Evolutionary conservation across 2,888 invertebrate genomes (phyloP).

Genomic region (Chymomyza procnemis): DNA sequence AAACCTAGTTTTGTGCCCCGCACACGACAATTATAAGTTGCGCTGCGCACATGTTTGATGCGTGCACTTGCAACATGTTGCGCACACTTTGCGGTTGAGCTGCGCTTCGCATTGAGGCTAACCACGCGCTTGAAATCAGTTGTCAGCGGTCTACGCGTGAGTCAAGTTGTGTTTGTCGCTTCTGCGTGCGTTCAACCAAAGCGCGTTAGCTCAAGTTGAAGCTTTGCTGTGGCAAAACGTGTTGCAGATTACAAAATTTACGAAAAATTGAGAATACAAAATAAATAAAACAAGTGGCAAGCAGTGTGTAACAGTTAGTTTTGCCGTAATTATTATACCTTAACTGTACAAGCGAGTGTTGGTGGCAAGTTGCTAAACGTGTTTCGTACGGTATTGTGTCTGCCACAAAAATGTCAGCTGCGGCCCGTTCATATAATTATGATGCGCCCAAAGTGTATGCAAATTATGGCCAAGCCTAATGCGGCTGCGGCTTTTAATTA

Average conservation of each 20-base stretch:
- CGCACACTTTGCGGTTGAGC: slow-evolving; percentile 39
- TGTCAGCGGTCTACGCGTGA: slow-evolving; percentile 59
- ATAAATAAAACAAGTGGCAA: slow-evolving; percentile 18
- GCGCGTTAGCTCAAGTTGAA: slow-evolving; percentile 1
- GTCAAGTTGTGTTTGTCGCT: slow-evolving; percentile 38
- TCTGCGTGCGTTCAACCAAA: slow-evolving; percentile 18
- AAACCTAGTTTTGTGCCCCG: slow-evolving; percentile 26
- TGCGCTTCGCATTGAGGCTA: slow-evolving; percentile 51
- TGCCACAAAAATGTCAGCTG: background rate
- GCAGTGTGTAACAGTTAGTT: slow-evolving; percentile 10
- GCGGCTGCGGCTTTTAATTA: slow-evolving; percentile 55
- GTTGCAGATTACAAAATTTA: slow-evolving; percentile 12
- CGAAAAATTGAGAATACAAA: slow-evolving; percentile 2
- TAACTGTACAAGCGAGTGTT: slow-evolving; percentile 21
- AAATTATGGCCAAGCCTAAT: slow-evolving; percentile 50
- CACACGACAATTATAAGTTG: slow-evolving; percentile 35
- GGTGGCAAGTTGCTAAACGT: slow-evolving; percentile 10
- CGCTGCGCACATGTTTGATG: background rate
- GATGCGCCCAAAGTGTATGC: background rate
- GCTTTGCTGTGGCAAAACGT: slow-evolving; percentile 13
- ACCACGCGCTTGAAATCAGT: slow-evolving; percentile 34
- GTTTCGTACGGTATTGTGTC: background rate
- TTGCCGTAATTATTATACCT: slow-evolving; percentile 18
- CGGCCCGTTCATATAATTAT: background rate
- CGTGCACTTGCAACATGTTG: slow-evolving; percentile 29